These are phyloP conservation scores for Athene cunicularia DNA, from an alignment of 2,113 vertebrate genomes.

Conservation along the genomic window DNA sequence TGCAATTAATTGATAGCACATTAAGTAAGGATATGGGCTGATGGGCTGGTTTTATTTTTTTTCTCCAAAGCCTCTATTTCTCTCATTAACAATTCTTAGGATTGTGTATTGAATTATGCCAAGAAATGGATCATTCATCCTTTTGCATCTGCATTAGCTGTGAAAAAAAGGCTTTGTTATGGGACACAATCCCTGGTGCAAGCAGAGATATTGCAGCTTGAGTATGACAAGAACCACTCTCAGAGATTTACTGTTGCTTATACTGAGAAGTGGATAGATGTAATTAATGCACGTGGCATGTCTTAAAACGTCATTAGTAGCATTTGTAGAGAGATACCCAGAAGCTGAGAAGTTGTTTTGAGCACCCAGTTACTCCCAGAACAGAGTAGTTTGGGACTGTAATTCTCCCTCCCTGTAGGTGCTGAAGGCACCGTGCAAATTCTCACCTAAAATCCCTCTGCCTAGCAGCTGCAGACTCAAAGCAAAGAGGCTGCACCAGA, in stretches of 20 bases:
- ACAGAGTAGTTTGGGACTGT: background rate
- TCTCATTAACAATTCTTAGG: background rate
- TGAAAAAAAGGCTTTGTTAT: background rate
- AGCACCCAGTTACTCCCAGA: background rate
- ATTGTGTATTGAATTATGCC: background rate
- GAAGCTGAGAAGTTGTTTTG: background rate
- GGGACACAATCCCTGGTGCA: background rate
- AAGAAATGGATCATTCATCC: background rate
- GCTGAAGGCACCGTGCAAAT: background rate
- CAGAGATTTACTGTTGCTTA: background rate
- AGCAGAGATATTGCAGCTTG: background rate
- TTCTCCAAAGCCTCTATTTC: background rate
- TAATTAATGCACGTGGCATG: background rate
- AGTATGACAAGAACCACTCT: background rate
- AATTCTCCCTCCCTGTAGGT: background rate
- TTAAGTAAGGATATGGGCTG: background rate
- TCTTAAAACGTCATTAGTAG: background rate
- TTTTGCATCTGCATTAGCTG: background rate
- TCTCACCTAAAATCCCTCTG: background rate
- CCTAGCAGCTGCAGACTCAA: accelerated
- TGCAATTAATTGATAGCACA: background rate
- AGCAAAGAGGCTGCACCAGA: background rate
- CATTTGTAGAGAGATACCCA: background rate
- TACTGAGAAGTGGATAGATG: background rate
- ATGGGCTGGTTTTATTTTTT: background rate